Evolutionary conservation across 2,888 invertebrate species (phyloP).

Genomic region (Lasius platythorax): DNA sequence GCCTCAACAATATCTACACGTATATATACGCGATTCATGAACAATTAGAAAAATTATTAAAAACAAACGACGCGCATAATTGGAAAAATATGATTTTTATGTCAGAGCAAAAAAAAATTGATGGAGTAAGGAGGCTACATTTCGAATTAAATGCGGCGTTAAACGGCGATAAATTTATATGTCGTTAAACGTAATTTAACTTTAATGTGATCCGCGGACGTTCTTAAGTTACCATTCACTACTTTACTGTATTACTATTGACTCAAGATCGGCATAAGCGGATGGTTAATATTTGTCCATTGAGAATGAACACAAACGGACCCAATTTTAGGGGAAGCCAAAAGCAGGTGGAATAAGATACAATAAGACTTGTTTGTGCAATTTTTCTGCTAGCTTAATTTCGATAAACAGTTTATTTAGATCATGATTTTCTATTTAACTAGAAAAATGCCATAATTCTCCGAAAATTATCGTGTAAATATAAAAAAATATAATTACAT

Average conservation of each 20-base stretch:
- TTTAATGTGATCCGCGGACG: neutral
- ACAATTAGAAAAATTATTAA: neutral
- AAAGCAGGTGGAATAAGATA: neutral
- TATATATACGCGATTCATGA: neutral
- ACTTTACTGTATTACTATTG: neutral
- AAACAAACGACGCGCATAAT: neutral
- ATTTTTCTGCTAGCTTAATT: neutral
- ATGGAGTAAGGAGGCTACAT: neutral
- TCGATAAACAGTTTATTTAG: neutral
- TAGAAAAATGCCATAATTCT: neutral
- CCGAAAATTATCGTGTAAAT: neutral
- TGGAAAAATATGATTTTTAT: neutral
- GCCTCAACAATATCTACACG: neutral
- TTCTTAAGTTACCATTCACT: neutral
- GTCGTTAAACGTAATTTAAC: neutral
- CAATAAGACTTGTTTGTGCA: neutral
- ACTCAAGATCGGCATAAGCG: neutral
- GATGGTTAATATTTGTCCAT: conserved; percentile 2
- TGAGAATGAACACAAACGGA: neutral
- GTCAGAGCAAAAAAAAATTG: neutral
- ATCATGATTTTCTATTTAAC: neutral
- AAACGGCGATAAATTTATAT: neutral
- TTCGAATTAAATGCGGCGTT: neutral
- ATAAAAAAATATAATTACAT: neutral
- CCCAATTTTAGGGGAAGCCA: neutral